Evolutionary conservation across 2,888 invertebrate species (phyloP).

Genomic region (Amblyjoppa fuscipennis): DNA sequence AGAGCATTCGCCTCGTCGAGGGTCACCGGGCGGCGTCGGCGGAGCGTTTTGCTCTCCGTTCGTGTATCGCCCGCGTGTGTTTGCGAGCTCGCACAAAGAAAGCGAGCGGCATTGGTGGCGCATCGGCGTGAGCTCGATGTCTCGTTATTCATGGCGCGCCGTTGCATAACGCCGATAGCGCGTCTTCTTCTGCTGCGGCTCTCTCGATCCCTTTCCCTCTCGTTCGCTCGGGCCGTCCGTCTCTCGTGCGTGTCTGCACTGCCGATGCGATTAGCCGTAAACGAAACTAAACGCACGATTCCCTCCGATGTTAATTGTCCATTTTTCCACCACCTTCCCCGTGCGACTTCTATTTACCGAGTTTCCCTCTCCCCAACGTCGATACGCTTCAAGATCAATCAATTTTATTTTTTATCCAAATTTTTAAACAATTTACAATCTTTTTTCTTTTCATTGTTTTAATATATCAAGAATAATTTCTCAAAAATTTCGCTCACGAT

Average conservation of each 20-base stretch:
- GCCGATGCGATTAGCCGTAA: slow-evolving; percentile 4
- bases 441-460: too few relatives aligned
- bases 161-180: slow-evolving; percentile 77
- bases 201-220: slow-evolving; percentile 21
- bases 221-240: background rate
- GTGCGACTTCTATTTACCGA: background rate
- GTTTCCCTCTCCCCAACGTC: background rate
- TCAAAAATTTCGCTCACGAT: background rate
- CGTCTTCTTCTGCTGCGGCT: slow-evolving; percentile 62
- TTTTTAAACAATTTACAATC: too few relatives aligned
- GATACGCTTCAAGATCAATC: too few relatives aligned
- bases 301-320: background rate
- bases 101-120: slow-evolving; percentile 53
- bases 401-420: too few relatives aligned
- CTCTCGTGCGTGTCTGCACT: slow-evolving; percentile 30
- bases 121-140: slow-evolving; percentile 56
- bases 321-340: background rate
- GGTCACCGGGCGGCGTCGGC: slow-evolving; percentile 62
- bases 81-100: slow-evolving; percentile 59
- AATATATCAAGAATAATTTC: background rate
- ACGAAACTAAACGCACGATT: background rate
- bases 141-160: slow-evolving; percentile 72
- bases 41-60: slow-evolving; percentile 47
- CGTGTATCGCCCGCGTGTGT: slow-evolving; percentile 42
- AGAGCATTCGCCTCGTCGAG: slow-evolving; percentile 64